Percentiles rank a stretch among this genome's conserved stretches.
phyloP scores from a whole-genome alignment of 2,113 vertebrate species.

The Neolamprologus hecqui region DNA sequence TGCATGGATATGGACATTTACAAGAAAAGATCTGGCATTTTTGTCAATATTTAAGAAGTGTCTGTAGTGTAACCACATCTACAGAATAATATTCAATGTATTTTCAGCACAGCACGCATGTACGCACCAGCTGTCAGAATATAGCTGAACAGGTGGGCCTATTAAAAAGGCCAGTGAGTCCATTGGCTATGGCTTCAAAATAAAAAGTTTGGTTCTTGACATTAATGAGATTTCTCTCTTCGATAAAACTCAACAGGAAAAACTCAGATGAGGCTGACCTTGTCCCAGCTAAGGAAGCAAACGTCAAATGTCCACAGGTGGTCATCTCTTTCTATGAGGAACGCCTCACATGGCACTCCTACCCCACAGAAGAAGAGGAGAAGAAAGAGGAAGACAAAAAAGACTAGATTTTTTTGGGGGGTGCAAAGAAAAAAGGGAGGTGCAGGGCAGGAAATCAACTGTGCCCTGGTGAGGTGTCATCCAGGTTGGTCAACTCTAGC shows the following conservation, averaged over 20 bases:
- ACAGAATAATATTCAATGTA: neutral
- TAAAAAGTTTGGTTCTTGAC: neutral
- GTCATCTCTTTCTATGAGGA: conserved; percentile 99
- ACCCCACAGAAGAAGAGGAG: conserved; percentile 93
- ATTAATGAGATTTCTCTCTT: neutral
- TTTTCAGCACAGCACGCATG: neutral
- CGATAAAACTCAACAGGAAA: conserved; percentile 73
- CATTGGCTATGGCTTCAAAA: neutral
- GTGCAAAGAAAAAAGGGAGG: neutral
- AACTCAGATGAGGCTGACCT: conserved; percentile 95
- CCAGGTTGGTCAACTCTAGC: neutral
- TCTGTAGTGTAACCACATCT: neutral
- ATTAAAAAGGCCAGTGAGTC: neutral
- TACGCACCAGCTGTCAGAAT: neutral
- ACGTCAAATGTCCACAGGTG: conserved; percentile 95
- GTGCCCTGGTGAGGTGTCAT: neutral
- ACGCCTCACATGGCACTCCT: conserved; percentile 94
- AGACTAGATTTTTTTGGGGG: conserved; percentile 73
- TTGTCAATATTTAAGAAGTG: neutral
- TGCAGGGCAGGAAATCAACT: conserved; percentile 19
- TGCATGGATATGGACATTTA: neutral
- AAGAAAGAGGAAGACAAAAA: conserved; percentile 84
- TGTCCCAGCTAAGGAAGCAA: conserved; percentile 95
- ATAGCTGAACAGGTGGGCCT: neutral
- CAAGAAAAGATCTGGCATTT: neutral